Percentiles rank a stretch among this genome's conserved stretches.
phyloP scores from a whole-genome alignment of 2,888 invertebrate species.

The Drosophila anomelani region DNA sequence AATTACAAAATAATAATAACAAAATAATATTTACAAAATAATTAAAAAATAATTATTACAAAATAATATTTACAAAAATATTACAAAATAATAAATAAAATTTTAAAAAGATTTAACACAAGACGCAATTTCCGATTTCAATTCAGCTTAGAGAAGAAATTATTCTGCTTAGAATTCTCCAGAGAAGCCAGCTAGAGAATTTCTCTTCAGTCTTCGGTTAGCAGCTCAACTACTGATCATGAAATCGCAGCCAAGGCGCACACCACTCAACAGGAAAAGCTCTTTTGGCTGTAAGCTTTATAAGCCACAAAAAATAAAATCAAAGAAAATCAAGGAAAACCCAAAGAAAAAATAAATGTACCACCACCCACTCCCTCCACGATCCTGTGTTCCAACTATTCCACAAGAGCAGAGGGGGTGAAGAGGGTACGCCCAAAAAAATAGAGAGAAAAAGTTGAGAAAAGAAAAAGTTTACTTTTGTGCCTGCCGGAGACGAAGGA shows the following conservation, averaged over 20 bases:
- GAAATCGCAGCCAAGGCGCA: background rate
- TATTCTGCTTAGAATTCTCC: background rate
- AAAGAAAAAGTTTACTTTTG: conserved; percentile 43
- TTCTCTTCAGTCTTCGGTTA: background rate
- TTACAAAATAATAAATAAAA: no score
- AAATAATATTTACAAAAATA: no score
- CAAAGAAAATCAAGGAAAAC: conserved; percentile 4
- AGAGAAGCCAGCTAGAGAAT: background rate
- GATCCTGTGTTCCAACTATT: conserved; percentile 11
- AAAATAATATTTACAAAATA: background rate
- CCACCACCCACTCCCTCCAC: background rate
- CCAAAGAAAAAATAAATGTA: background rate
- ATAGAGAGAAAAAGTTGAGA: conserved; percentile 42
- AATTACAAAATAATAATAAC: no score
- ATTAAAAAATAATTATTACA: no score
- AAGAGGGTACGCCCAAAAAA: background rate
- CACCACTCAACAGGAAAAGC: background rate
- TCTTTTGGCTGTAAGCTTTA: background rate
- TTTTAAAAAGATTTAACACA: background rate
- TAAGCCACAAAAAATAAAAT: conserved; percentile 1
- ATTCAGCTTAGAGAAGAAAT: background rate
- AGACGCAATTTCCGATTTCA: background rate
- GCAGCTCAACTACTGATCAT: background rate
- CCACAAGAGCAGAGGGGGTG: background rate
- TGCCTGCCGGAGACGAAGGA: conserved; percentile 12